A percentile compares a stretch with the other conserved stretches of the same genome.
Evolutionary conservation across 2,113 vertebrate species (phyloP).

Genomic region (Peucedramus taeniatus): DNA sequence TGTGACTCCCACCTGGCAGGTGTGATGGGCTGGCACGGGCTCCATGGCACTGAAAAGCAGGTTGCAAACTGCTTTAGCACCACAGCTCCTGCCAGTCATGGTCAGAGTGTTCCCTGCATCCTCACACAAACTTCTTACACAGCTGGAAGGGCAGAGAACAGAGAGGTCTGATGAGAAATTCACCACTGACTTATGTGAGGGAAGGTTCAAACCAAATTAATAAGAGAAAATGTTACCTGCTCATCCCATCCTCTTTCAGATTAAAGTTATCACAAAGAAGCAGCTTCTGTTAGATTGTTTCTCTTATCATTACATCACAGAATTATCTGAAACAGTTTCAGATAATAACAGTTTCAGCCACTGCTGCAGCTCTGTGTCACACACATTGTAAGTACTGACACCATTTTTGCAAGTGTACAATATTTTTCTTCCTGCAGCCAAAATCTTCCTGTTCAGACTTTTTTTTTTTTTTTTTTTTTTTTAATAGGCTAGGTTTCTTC

Average conservation of each 20-base stretch:
- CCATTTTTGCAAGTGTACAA: not conserved
- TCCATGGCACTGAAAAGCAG: not conserved
- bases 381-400: not conserved
- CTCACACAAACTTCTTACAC: not conserved
- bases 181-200: not conserved
- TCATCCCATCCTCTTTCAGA: not conserved
- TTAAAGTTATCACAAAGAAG: conserved; percentile 27
- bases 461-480: too few species aligned
- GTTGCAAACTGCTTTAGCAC: not conserved
- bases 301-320: not conserved
- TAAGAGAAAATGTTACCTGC: not conserved
- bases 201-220: not conserved
- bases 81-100: not conserved
- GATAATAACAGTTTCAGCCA: not conserved
- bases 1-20: not conserved
- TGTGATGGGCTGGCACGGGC: not conserved
- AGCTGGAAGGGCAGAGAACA: not conserved
- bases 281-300: not conserved
- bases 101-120: not conserved
- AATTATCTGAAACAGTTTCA: not conserved
- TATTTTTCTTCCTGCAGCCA: not conserved
- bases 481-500: not conserved
- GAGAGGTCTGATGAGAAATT: not conserved
- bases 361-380: not conserved
- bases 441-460: not conserved